Evolutionary conservation across 2,113 vertebrate genomes (phyloP), one percentile per base, ranked within the genome.

Genomic region (Calyptomena viridis): DNA sequence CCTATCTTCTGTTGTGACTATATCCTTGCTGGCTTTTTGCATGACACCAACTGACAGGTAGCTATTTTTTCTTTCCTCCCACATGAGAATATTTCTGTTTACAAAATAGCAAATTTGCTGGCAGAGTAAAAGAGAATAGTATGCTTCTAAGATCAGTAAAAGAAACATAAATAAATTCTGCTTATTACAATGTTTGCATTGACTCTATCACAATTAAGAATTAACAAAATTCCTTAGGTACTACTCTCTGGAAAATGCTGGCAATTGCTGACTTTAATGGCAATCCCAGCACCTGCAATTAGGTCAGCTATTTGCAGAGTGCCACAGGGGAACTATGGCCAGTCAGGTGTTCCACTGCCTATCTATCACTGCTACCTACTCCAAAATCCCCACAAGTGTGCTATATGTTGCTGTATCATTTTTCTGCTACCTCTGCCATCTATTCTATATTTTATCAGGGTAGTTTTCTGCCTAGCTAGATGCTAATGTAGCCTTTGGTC

Each of bases 221-320:
- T 76, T 68, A 75, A 72, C 22, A 59, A 90, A 93, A 88, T 74
- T 80, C 72, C 60, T 92, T 80, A 62, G 75, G 31, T 79, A 67
- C 39, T 86, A 6, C 50, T 84, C 14, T 56, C 37, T 62, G 55
- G 44, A 86, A 95, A 68, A 58, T 44, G 24, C 33, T 68, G 39
- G 53, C 67, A 87, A 58, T 60, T 91, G 91, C 90, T 91, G 81
- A 74, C 63, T 92, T 73, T 30, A 84, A 62, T 20, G 86, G 71
- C 50, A 77, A 75, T 49, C 39, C 64, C 49, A 68, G 72, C 81
- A 93, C 69, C 84, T 91, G 88, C 86, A 95, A 94, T 91, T 91
- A 87, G 94, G 91, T 97, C 92, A 95, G 73, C 76, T 97, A 94
- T 90, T 96, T 89, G n/a, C 44, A 85, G 90, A 35, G 40, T 84